Evolutionary conservation across 53 echinoderm and acorn worm species (phyloP).

Genomic region (Temnopleurus reevesii): DNA sequence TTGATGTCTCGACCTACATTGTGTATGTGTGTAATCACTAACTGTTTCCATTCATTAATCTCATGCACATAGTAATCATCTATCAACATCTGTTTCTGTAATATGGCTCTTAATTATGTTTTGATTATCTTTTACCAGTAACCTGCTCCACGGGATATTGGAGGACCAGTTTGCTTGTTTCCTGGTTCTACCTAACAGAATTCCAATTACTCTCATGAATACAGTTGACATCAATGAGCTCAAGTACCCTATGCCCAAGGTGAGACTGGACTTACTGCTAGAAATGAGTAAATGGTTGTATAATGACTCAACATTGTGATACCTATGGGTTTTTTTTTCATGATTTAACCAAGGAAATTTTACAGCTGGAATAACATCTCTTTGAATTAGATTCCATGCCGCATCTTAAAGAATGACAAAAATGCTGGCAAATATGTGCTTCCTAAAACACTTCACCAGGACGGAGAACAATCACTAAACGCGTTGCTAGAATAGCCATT

Average conservation of each 20-base stretch:
- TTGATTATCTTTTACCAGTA: conserved; percentile 45
- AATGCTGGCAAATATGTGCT: too few species aligned
- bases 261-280: too few species aligned
- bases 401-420: too few species aligned
- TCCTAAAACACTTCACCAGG: too few species aligned
- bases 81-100: background rate
- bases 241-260: conserved; percentile 96
- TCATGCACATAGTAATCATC: background rate
- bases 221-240: conserved; percentile 76
- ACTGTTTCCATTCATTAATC: background rate
- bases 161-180: conserved; percentile 91
- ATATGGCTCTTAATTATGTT: background rate
- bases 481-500: too few species aligned
- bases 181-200: conserved; percentile 84
- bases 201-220: conserved; percentile 82
- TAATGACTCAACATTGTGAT: too few species aligned
- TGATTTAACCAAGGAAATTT: too few species aligned
- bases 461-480: too few species aligned
- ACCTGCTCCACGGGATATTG: conserved; percentile 73
- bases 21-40: background rate
- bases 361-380: too few species aligned
- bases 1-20: background rate
- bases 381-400: too few species aligned
- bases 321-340: too few species aligned
- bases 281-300: too few species aligned